A percentile compares a stretch with the other conserved stretches of the same genome.
Conservation (phyloP, 2,888 invertebrate genomes). For the Orthosia gracilis region DNA sequence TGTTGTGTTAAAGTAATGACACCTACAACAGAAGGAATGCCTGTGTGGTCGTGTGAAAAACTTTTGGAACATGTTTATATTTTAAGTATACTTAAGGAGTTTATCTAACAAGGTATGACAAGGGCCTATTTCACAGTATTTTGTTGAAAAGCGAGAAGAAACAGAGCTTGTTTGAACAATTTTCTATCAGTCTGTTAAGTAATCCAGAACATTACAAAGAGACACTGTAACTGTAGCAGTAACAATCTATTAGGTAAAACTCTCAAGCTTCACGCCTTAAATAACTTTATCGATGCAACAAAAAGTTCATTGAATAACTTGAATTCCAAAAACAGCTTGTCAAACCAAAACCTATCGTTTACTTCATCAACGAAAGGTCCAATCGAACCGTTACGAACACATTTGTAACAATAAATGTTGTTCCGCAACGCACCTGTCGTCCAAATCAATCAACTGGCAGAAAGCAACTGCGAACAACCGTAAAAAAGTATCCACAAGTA, state of each 20-base stretch:
- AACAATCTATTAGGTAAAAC: too few species aligned
- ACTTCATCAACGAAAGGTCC: constrained; percentile 30
- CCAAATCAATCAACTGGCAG: constrained; percentile 65
- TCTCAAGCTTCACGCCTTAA: background rate
- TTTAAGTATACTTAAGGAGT: background rate
- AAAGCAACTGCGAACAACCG: constrained; percentile 53
- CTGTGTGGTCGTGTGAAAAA: constrained; percentile 43
- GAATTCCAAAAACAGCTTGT: background rate
- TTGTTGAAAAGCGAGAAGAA: too few species aligned
- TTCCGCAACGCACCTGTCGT: constrained; percentile 72
- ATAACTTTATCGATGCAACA: background rate
- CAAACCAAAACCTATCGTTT: constrained; percentile 12
- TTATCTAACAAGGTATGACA: background rate
- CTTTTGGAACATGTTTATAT: constrained; percentile 11
- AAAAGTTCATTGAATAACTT: background rate
- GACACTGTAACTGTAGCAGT: too few species aligned
- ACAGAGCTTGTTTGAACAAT: too few species aligned
- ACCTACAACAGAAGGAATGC: constrained; percentile 28
- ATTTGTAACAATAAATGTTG: constrained; percentile 65
- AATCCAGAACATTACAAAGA: too few species aligned
- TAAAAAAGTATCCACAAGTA: constrained; percentile 60
- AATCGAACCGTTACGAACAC: constrained; percentile 44
- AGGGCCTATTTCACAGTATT: background rate
- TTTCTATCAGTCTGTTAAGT: too few species aligned
- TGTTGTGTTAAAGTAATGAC: constrained; percentile 32